A percentile compares a stretch with the other conserved stretches of the same genome.
These are phyloP conservation scores for Parnassius glacialis DNA, from an alignment of 2,888 invertebrate genomes.

Conservation along the genomic window DNA sequence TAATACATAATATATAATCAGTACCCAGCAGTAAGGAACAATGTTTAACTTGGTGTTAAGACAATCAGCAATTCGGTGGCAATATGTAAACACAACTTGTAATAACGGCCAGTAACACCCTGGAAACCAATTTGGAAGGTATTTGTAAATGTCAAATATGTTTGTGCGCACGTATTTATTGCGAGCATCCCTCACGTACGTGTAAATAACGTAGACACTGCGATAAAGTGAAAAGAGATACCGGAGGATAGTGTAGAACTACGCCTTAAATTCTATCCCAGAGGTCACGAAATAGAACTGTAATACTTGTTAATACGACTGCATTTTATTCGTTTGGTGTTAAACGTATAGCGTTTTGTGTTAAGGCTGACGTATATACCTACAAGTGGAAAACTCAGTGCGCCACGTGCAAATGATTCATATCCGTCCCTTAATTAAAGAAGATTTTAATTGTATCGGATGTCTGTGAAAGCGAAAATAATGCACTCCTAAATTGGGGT, in stretches of 20 bases:
- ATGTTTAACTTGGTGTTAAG: not conserved
- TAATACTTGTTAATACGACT: constrained; percentile 47
- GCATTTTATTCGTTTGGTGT: constrained; percentile 43
- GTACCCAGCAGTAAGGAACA: not conserved
- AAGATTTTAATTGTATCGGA: constrained; percentile 82
- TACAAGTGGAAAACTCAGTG: constrained; percentile 78
- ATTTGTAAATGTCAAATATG: constrained; percentile 79
- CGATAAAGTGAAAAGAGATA: constrained; percentile 80
- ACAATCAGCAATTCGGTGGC: constrained; percentile 51
- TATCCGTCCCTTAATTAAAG: constrained; percentile 81
- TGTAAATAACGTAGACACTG: constrained; percentile 78
- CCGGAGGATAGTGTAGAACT: constrained; percentile 54
- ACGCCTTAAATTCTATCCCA: constrained; percentile 53
- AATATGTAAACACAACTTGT: constrained; percentile 70
- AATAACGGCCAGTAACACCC: constrained; percentile 75
- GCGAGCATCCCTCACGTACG: constrained; percentile 78
- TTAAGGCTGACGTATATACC: constrained; percentile 57
- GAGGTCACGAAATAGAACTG: constrained; percentile 45
- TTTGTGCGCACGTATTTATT: constrained; percentile 79
- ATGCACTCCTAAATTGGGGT: constrained; percentile 80
- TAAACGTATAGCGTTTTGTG: constrained; percentile 44
- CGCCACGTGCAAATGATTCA: constrained; percentile 82
- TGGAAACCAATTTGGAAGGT: constrained; percentile 76
- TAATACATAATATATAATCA: too few species aligned
- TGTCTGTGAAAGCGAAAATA: constrained; percentile 81